Conservation (phyloP, 2,888 invertebrate genomes). For the Arenicola marina region DNA sequence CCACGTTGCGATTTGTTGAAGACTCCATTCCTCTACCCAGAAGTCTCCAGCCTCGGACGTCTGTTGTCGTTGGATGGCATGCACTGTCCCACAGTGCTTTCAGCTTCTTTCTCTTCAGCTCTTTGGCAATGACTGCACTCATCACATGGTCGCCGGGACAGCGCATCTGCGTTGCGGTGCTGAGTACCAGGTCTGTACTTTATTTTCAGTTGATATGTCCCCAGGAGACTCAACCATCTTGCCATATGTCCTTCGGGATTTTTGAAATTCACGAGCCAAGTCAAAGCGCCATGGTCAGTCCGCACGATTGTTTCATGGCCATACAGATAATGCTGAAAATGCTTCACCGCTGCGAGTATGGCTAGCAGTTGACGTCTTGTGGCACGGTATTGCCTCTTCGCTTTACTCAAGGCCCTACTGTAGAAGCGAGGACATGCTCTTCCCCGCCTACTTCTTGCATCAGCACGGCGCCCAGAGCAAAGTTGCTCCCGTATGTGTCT, state of each 20-base stretch:
- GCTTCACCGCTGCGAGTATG: slow-evolving; percentile 18
- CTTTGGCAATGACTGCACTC: background rate
- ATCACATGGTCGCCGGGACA: background rate
- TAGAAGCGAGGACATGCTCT: slow-evolving; percentile 17
- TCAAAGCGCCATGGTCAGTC: no score
- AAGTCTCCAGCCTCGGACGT: background rate
- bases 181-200: slow-evolving; percentile 15
- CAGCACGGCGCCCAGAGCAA: slow-evolving; percentile 10
- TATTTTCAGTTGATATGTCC: slow-evolving; percentile 16
- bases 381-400: slow-evolving; percentile 24
- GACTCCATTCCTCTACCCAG: background rate
- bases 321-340: slow-evolving; percentile 28
- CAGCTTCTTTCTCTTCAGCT: background rate
- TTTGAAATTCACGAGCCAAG: slow-evolving; percentile 24
- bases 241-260: slow-evolving; percentile 27
- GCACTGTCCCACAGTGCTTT: background rate
- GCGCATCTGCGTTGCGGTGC: slow-evolving; percentile 25
- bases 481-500: background rate
- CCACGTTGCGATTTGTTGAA: background rate
- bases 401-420: slow-evolving; percentile 18
- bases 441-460: no score
- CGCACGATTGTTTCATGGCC: slow-evolving; percentile 11
- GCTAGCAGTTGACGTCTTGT: slow-evolving; percentile 28
- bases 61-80: background rate
- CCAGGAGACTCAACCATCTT: no score